A percentile compares a stretch with the other conserved stretches of the same genome.
Evolutionary conservation across 2,888 invertebrate genomes (phyloP).

Genomic region (Fissipunctia ypsillon): DNA sequence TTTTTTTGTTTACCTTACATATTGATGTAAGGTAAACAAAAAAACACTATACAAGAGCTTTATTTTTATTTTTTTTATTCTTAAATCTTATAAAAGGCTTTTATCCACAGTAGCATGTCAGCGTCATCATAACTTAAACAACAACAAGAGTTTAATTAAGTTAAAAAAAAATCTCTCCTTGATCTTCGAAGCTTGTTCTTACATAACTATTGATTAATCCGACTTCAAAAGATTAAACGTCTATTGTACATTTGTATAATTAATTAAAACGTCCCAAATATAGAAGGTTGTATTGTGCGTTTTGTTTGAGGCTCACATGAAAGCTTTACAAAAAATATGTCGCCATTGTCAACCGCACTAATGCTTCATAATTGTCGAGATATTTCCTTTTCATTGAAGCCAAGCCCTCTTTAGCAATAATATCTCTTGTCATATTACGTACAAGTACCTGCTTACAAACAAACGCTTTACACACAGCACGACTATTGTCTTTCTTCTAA

Average conservation of each 20-base stretch:
- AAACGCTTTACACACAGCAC: conserved; percentile 70
- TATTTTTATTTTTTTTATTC: no score
- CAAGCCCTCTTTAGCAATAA: conserved; percentile 80
- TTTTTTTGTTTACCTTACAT: no score
- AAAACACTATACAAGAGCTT: no score
- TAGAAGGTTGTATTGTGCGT: conserved; percentile 72
- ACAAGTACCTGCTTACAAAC: conserved; percentile 74
- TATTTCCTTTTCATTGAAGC: conserved; percentile 86
- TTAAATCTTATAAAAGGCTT: no score
- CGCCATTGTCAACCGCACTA: conserved; percentile 83
- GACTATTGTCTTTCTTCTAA: conserved; percentile 64
- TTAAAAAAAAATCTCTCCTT: conserved; percentile 28
- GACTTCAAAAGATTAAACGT: conserved; percentile 61
- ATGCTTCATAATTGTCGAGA: conserved; percentile 86
- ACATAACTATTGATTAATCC: conserved; percentile 63
- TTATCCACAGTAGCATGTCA: neutral
- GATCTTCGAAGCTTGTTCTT: conserved; percentile 39
- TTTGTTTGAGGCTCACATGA: conserved; percentile 79
- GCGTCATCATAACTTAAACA: neutral
- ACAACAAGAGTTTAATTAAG: neutral
- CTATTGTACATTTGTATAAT: conserved; percentile 69
- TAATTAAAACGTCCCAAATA: conserved; percentile 78
- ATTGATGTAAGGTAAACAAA: no score
- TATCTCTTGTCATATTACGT: conserved; percentile 83
- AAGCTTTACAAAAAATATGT: conserved; percentile 83